These are phyloP conservation scores for Plotosus lineatus DNA, from an alignment of 2,113 vertebrate genomes.

Conservation along the genomic window DNA sequence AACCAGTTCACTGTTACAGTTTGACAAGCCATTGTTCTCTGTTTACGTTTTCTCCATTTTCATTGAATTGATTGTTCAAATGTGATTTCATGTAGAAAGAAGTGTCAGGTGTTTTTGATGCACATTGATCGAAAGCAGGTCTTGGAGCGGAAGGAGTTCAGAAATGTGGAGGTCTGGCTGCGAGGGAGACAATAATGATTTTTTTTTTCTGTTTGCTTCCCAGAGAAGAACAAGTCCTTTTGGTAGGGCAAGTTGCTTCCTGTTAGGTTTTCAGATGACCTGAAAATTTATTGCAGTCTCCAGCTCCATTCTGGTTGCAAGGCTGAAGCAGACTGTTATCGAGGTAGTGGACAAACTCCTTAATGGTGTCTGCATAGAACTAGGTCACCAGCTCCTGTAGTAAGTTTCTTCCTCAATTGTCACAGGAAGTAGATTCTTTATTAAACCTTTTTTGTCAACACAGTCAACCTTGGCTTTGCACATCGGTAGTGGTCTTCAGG, in stretches of 20 bases:
- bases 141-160: background rate
- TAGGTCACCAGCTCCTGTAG: background rate
- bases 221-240: background rate
- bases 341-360: background rate
- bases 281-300: constrained; percentile 2
- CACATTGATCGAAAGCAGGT: background rate
- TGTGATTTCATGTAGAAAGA: background rate
- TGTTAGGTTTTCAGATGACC: background rate
- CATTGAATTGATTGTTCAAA: background rate
- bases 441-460: background rate
- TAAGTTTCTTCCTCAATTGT: constrained; percentile 1
- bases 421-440: background rate
- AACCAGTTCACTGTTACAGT: background rate
- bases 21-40: background rate
- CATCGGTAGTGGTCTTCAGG: background rate
- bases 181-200: background rate
- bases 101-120: background rate
- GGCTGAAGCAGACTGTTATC: background rate
- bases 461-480: background rate
- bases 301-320: constrained; percentile 1
- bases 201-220: background rate
- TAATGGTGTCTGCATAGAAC: background rate
- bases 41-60: background rate
- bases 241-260: constrained; percentile 2
- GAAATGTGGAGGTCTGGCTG: background rate